Evolutionary conservation across 2,113 vertebrate species (phyloP).

Genomic region (Hyperopisus bebe): DNA sequence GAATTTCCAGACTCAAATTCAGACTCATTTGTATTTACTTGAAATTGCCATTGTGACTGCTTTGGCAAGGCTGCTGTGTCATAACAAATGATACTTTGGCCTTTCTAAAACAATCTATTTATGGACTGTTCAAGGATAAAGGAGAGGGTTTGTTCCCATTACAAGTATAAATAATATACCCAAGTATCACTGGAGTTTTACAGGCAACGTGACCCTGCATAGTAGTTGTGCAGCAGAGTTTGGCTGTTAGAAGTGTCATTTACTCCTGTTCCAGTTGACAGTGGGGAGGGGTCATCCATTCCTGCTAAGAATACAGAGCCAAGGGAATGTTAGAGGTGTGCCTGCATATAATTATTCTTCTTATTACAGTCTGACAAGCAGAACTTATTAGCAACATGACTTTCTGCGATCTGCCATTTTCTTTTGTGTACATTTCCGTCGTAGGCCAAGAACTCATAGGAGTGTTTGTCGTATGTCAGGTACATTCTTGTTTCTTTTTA

Average conservation of each 20-base stretch:
- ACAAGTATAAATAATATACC: neutral
- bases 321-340: neutral
- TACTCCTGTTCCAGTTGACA: slow-evolving; percentile 38
- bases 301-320: slow-evolving; percentile 36
- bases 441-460: neutral
- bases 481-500: slow-evolving; percentile 35
- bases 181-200: slow-evolving; percentile 9
- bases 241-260: slow-evolving; percentile 38
- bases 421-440: neutral
- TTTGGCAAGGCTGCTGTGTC: neutral
- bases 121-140: neutral
- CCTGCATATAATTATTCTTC: neutral
- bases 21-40: neutral
- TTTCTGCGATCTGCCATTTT: neutral
- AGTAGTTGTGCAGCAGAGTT: slow-evolving; percentile 36
- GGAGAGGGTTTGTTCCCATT: neutral
- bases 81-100: slow-evolving; percentile 11
- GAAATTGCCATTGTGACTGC: neutral
- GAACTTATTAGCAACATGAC: neutral
- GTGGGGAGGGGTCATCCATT: slow-evolving; percentile 27
- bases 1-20: neutral
- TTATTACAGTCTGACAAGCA: neutral
- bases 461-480: slow-evolving; percentile 23
- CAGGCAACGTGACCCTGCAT: neutral
- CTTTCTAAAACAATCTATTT: slow-evolving; percentile 13